Percentiles rank a stretch among this genome's conserved stretches.
phyloP scores from a whole-genome alignment of 2,797 vertebrate species.

The Sus cebifrons region DNA sequence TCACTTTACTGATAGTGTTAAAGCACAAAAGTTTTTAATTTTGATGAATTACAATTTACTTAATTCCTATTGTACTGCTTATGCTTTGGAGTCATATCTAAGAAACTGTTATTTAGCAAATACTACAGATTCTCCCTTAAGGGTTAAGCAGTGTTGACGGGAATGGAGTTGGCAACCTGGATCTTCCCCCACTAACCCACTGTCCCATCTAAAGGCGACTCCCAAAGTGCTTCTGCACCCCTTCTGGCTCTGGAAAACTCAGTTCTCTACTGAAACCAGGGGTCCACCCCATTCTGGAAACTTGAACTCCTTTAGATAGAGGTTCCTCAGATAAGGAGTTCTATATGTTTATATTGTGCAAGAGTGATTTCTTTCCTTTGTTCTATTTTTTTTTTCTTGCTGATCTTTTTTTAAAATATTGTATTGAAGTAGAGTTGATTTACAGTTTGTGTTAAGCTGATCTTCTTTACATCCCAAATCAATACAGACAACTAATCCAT shows the following conservation, averaged over 20 bases:
- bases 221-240: neutral
- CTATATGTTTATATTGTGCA: neutral
- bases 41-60: neutral
- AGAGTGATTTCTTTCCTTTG: neutral
- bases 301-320: neutral
- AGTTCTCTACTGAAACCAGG: neutral
- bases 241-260: neutral
- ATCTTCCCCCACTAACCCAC: too few species aligned
- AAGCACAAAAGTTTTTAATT: neutral
- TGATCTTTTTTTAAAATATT: neutral
- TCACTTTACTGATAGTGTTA: neutral
- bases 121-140: neutral
- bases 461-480: slow-evolving; percentile 26
- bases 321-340: neutral
- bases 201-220: neutral
- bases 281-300: neutral
- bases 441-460: too few species aligned
- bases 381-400: neutral
- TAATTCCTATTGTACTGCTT: neutral
- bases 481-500: neutral
- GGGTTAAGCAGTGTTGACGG: neutral
- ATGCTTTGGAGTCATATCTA: neutral
- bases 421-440: too few species aligned
- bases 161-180: neutral
- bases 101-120: neutral